Percentiles rank a stretch among this genome's conserved stretches.
These are phyloP conservation scores for Oceanodroma leucorhoa DNA, from an alignment of 2,797 vertebrate species.

Conservation along the genomic window DNA sequence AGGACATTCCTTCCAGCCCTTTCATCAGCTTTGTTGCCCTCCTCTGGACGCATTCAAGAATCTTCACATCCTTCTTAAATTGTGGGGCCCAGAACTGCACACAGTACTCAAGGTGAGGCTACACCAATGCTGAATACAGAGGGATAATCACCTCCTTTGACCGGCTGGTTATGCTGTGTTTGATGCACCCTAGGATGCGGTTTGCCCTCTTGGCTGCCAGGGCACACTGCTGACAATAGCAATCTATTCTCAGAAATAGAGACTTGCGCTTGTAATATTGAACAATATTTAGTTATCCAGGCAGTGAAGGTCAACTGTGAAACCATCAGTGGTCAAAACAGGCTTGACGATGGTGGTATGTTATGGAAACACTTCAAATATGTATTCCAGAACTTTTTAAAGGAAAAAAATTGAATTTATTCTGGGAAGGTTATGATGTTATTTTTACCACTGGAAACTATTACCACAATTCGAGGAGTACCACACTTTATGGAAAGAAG, in stretches of 20 bases:
- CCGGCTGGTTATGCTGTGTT: neutral
- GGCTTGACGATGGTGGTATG: neutral
- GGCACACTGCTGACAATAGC: neutral
- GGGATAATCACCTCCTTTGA: neutral
- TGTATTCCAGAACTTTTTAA: neutral
- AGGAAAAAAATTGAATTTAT: neutral
- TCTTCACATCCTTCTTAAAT: neutral
- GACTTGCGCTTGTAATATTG: neutral
- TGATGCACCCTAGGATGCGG: neutral
- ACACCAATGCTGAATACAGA: neutral
- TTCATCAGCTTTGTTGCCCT: neutral
- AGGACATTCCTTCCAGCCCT: neutral
- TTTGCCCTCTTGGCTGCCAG: neutral
- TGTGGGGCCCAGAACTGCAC: neutral
- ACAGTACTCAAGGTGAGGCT: neutral
- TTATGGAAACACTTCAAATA: neutral
- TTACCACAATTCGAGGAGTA: neutral
- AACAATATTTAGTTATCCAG: neutral
- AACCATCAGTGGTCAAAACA: neutral
- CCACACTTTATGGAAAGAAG: neutral
- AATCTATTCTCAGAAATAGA: neutral
- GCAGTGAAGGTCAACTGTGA: neutral
- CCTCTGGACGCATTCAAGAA: neutral
- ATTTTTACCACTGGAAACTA: neutral
- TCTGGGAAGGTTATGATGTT: neutral